phyloP scores from a whole-genome alignment of 64 coral and sea anemone species.

The Stichodactyla helianthus region DNA sequence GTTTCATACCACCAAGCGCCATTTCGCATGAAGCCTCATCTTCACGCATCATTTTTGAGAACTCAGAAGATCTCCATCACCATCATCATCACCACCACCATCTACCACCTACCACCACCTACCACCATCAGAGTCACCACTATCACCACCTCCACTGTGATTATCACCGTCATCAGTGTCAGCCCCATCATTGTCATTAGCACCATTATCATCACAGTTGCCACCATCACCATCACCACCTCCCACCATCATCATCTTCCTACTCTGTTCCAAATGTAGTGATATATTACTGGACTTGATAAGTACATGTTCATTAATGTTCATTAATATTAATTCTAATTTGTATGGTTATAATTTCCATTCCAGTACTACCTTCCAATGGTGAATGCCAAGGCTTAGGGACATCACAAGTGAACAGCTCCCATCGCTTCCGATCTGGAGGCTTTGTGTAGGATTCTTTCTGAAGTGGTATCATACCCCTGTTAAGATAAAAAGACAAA shows the following conservation, averaged over 20 bases:
- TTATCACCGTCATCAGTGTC: neutral
- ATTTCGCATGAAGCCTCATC: no score
- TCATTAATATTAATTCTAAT: no score
- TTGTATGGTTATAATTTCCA: neutral
- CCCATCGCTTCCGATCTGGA: constrained; percentile 59
- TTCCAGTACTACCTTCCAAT: constrained; percentile 49
- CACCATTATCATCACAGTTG: neutral
- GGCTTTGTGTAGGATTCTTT: constrained; percentile 71
- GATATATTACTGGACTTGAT: neutral
- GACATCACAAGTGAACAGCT: constrained; percentile 73
- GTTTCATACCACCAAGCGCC: no score
- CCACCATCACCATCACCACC: neutral
- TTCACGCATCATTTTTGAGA: no score
- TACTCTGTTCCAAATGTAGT: no score
- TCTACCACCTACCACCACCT: neutral
- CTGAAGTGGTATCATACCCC: constrained; percentile 71
- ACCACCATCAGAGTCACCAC: neutral
- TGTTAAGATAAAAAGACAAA: neutral
- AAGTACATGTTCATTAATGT: neutral
- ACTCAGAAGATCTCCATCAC: no score
- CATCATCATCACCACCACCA: neutral
- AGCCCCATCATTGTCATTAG: neutral
- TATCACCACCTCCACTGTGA: neutral
- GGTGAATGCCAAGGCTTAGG: constrained; percentile 87
- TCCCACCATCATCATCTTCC: neutral